Conservation (phyloP, 1,140 invertebrate species). For the Lanistes nyassanus region DNA sequence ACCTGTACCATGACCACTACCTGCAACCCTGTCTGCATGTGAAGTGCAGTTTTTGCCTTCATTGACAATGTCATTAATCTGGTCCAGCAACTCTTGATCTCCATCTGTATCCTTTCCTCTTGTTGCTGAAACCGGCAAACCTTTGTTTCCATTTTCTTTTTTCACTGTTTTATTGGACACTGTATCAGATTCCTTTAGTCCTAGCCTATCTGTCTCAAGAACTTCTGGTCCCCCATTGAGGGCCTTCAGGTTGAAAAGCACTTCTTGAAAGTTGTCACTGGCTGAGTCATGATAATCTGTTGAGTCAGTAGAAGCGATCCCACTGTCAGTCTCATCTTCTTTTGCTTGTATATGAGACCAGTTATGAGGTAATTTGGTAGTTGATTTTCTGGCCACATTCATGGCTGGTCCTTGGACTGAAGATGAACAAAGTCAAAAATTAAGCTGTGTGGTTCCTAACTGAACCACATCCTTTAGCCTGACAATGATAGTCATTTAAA, state of each 20-base stretch:
- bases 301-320: conserved; percentile 21
- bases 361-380: conserved; percentile 23
- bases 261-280: conserved; percentile 26
- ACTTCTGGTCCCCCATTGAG: conserved; percentile 16
- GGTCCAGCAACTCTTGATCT: conserved; percentile 11
- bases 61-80: conserved; percentile 25
- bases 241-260: conserved; percentile 26
- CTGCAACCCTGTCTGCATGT: background rate
- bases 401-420: background rate
- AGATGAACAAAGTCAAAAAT: background rate
- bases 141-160: background rate
- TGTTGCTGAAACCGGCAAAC: background rate
- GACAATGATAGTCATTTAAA: background rate
- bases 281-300: background rate
- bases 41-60: background rate
- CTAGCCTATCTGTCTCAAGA: conserved; percentile 1
- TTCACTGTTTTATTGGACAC: background rate
- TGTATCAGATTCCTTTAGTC: conserved; percentile 13
- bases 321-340: conserved; percentile 21
- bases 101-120: background rate
- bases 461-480: background rate
- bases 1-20: background rate
- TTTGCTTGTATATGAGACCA: conserved; percentile 10
- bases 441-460: background rate
- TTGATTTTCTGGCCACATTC: conserved; percentile 30